Conservation (phyloP, 1,140 invertebrate species). For the Oryzaephilus surinamensis region DNA sequence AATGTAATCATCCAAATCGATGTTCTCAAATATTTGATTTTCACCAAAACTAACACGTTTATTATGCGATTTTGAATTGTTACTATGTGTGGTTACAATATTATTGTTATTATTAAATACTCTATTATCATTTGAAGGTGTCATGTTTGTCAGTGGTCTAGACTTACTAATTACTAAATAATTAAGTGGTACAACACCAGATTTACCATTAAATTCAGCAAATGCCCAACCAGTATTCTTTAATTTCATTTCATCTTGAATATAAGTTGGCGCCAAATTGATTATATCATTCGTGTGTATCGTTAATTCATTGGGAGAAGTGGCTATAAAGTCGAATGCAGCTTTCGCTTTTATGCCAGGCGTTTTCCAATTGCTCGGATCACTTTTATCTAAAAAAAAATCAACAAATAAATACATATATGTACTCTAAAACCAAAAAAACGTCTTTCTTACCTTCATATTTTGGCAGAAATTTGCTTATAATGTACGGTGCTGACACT, state of each 20-base stretch:
- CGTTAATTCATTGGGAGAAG: conserved; percentile 63
- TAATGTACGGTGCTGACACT: conserved; percentile 81
- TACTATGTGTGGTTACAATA: background rate
- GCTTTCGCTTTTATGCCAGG: conserved; percentile 60
- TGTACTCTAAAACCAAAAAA: background rate
- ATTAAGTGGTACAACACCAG: conserved; percentile 68
- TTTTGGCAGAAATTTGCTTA: conserved; percentile 67
- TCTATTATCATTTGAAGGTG: conserved; percentile 10
- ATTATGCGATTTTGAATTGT: conserved; percentile 9
- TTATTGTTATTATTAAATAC: conserved; percentile 8
- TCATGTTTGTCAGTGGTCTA: background rate
- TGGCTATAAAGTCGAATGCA: conserved; percentile 65
- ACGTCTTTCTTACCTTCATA: conserved; percentile 27
- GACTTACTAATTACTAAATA: conserved; percentile 48
- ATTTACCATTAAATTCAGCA: conserved; percentile 54
- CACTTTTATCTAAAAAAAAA: conserved; percentile 41
- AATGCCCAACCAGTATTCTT: conserved; percentile 64
- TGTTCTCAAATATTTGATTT: conserved; percentile 30
- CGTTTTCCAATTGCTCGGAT: conserved; percentile 57
- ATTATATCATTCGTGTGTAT: conserved; percentile 67
- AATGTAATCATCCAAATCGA: conserved; percentile 12
- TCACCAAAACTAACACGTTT: conserved; percentile 35
- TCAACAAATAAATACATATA: background rate
- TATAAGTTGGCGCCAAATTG: conserved; percentile 68
- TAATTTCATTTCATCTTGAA: conserved; percentile 57